These are phyloP conservation scores for Nanorana parkeri DNA, from an alignment of 2,113 vertebrate genomes.

Conservation along the genomic window DNA sequence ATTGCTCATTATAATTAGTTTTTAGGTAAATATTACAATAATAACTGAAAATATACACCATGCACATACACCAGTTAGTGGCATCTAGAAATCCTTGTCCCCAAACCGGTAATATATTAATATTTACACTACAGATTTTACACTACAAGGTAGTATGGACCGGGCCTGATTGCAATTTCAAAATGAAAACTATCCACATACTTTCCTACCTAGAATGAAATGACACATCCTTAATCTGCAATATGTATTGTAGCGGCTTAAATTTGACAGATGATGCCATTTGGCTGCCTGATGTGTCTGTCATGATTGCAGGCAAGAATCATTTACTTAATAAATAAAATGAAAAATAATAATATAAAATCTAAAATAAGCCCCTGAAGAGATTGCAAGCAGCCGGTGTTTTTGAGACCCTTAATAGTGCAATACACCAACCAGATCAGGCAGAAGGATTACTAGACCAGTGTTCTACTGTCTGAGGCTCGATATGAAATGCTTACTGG, in stretches of 20 bases:
- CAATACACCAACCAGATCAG: constrained; percentile 37
- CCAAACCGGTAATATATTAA: too few relatives aligned
- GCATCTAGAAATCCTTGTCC: too few relatives aligned
- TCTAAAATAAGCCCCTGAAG: constrained; percentile 47
- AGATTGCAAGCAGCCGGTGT: constrained; percentile 38
- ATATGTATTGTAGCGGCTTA: constrained; percentile 29
- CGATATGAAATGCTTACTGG: constrained; percentile 37
- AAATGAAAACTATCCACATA: constrained; percentile 5
- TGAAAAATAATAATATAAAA: constrained; percentile 51
- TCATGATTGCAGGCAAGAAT: constrained; percentile 42
- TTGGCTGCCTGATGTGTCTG: constrained; percentile 43
- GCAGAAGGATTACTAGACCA: constrained; percentile 41
- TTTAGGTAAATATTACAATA: too few relatives aligned
- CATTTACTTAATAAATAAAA: constrained; percentile 54
- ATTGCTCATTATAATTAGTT: too few relatives aligned
- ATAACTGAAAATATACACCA: too few relatives aligned
- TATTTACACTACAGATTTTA: too few relatives aligned
- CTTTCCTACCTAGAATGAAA: constrained; percentile 29
- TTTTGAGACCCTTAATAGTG: constrained; percentile 51
- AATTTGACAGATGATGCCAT: constrained; percentile 47
- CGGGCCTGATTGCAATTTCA: constrained; percentile 6
- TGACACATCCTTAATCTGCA: constrained; percentile 20
- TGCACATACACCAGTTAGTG: too few relatives aligned
- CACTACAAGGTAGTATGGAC: too few relatives aligned
- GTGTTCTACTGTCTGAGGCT: constrained; percentile 32